Conservation (phyloP, 2,797 vertebrate species). For the Takifugu ocellatus region DNA sequence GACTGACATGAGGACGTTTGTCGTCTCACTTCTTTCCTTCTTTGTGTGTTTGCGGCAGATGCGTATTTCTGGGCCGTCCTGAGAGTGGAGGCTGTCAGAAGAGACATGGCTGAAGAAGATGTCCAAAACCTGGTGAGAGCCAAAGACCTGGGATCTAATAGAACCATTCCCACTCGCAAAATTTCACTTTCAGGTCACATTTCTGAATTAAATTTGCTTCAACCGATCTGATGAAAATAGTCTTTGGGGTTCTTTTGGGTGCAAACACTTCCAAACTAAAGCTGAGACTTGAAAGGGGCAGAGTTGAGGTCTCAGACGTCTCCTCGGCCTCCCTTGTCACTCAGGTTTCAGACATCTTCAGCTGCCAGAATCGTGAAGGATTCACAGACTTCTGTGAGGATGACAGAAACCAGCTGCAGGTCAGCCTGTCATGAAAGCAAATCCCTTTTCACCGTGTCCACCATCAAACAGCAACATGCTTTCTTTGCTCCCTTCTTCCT, state of each 20-base stretch:
- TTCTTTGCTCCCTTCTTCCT: background rate
- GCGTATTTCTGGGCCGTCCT: constrained; percentile 66
- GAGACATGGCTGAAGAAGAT: constrained; percentile 1
- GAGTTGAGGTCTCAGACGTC: background rate
- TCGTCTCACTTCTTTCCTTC: too few species aligned
- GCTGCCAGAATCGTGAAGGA: constrained; percentile 11
- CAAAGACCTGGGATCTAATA: background rate
- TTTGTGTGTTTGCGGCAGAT: constrained; percentile 33
- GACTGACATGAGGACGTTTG: background rate
- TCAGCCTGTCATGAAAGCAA: constrained; percentile 23
- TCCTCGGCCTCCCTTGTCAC: constrained; percentile 20
- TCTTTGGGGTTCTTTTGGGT: too few species aligned
- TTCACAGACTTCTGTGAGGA: constrained; percentile 27
- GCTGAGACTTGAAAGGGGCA: background rate
- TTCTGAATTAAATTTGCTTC: too few species aligned
- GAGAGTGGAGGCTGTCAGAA: constrained; percentile 4
- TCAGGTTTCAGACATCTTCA: constrained; percentile 56
- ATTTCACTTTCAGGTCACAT: too few species aligned
- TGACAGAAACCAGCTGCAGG: constrained; percentile 27
- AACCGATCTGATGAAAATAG: too few species aligned
- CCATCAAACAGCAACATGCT: background rate
- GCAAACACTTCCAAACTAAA: background rate
- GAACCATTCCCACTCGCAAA: too few species aligned
- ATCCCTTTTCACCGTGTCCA: background rate
- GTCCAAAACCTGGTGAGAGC: constrained; percentile 53